Evolutionary conservation across 2,797 vertebrate genomes (phyloP).

Genomic region (Hyperoplus lanceolatus): DNA sequence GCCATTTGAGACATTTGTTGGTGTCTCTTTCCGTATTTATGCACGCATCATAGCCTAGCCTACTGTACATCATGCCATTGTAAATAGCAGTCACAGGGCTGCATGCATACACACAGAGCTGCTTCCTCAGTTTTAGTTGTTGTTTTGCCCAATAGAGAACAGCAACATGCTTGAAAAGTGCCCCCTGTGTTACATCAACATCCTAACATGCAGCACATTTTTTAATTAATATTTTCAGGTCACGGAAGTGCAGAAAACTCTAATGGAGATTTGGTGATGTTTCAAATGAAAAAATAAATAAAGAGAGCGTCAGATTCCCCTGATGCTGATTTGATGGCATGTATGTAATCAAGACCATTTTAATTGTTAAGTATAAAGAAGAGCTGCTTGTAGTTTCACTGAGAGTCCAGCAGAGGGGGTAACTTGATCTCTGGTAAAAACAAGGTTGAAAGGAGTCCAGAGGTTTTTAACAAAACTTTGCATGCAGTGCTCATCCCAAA

Average conservation of each 20-base stretch:
- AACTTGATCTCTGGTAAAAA: conserved; percentile 12
- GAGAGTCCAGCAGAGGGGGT: conserved; percentile 25
- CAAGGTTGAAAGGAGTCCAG: conserved; percentile 23
- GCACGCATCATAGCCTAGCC: not conserved
- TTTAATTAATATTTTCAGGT: conserved; percentile 85
- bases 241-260: conserved; percentile 61
- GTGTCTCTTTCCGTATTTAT: conserved; percentile 5
- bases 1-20: not conserved
- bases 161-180: conserved; percentile 47
- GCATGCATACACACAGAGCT: conserved; percentile 13
- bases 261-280: conserved; percentile 68
- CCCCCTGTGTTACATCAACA: conserved; percentile 53
- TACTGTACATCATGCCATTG: not conserved
- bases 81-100: not conserved
- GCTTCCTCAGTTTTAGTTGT: conserved; percentile 36
- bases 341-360: not conserved
- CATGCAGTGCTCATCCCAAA: conserved; percentile 21
- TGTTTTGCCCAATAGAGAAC: conserved; percentile 69
- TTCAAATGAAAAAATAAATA: conserved; percentile 61
- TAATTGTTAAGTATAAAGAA: not conserved
- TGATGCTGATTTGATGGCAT: not conserved
- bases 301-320: not conserved
- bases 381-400: conserved; percentile 32
- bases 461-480: conserved; percentile 30
- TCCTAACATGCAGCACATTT: conserved; percentile 69